Conservation (phyloP, 2,113 vertebrate species). For the Empidonax traillii region DNA sequence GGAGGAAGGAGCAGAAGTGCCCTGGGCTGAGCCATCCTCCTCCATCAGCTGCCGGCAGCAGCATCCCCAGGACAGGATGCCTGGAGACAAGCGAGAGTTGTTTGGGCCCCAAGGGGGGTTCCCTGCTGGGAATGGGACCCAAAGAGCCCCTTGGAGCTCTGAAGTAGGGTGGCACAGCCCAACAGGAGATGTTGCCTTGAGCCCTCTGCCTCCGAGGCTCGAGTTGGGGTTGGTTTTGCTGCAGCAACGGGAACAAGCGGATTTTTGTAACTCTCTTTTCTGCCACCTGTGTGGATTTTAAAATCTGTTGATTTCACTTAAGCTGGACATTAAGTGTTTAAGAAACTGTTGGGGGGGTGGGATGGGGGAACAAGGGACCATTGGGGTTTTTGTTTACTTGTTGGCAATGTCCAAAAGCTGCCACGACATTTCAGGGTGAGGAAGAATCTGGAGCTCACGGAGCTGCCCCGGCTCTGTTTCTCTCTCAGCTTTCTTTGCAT, state of each 20-base stretch:
- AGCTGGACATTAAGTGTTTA: slow-evolving; percentile 66
- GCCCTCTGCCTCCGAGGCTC: background rate
- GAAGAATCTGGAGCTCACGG: background rate
- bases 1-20: background rate
- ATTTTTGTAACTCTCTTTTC: background rate
- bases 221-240: background rate
- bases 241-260: background rate
- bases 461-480: background rate
- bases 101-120: rapidly evolving
- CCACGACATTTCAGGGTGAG: background rate
- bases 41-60: background rate
- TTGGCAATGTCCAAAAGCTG: background rate
- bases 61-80: background rate
- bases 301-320: slow-evolving; percentile 54
- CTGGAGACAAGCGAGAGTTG: background rate
- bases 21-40: background rate
- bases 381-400: slow-evolving; percentile 26
- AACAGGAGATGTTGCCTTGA: background rate
- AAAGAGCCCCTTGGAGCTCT: background rate
- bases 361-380: background rate
- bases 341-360: background rate
- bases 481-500: background rate
- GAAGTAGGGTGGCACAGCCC: background rate
- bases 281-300: background rate
- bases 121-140: slow-evolving; percentile 1